Evolutionary conservation across 2,113 vertebrate species (phyloP).

Genomic region (Numenius arquata): DNA sequence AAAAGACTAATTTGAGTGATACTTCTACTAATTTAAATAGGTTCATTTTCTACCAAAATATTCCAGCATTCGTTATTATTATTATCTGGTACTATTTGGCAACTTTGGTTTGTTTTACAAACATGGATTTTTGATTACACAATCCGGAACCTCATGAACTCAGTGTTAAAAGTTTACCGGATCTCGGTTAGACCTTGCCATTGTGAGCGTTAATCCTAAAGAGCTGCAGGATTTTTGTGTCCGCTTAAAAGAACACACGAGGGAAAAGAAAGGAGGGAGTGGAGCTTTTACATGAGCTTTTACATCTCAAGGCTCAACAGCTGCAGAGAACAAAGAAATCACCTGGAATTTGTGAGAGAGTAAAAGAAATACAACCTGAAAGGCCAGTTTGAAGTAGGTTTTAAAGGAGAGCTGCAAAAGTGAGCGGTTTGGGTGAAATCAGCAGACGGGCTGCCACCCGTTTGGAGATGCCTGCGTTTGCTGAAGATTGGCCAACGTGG

Average conservation of each 20-base stretch:
- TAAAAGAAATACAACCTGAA: background rate
- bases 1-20: background rate
- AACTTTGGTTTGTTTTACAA: background rate
- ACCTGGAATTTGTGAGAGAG: background rate
- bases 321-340: background rate
- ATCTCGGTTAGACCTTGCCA: background rate
- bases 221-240: background rate
- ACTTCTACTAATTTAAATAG: background rate
- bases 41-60: background rate
- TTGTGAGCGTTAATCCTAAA: background rate
- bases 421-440: background rate
- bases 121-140: background rate
- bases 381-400: background rate
- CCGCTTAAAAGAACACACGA: background rate
- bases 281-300: background rate
- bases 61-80: background rate
- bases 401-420: background rate
- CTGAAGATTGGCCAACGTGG: slow-evolving; percentile 38
- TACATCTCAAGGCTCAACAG: background rate
- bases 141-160: background rate
- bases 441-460: background rate
- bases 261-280: background rate
- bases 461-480: background rate
- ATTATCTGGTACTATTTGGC: background rate
- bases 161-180: background rate